These are phyloP conservation scores for Porites australiensis DNA, from an alignment of 64 coral and sea anemone species.

Conservation along the genomic window DNA sequence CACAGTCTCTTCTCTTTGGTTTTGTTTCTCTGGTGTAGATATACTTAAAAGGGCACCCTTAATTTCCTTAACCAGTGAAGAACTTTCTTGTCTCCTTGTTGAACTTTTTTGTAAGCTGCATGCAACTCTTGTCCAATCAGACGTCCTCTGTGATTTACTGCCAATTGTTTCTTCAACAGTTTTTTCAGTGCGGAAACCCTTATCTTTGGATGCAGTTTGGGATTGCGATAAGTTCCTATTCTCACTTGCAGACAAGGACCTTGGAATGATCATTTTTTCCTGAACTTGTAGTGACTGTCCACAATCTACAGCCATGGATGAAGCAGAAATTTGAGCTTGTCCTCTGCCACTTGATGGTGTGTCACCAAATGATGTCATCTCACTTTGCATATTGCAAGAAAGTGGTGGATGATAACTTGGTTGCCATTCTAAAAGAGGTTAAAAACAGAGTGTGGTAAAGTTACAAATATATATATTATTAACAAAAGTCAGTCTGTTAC, in stretches of 20 bases:
- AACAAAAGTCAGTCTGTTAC: too few species aligned
- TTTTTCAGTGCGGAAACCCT: too few species aligned
- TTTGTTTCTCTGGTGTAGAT: not conserved
- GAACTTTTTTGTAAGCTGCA: too few species aligned
- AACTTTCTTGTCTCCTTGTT: not conserved
- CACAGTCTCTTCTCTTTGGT: not conserved
- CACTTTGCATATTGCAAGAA: not conserved
- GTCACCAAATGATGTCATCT: not conserved
- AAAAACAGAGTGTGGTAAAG: not conserved
- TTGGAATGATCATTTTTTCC: too few species aligned
- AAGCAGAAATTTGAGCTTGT: not conserved
- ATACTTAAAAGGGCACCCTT: not conserved
- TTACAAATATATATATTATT: too few species aligned
- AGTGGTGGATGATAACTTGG: not conserved
- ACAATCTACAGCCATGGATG: not conserved
- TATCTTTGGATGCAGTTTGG: too few species aligned
- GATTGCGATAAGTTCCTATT: too few species aligned
- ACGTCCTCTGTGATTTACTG: not conserved
- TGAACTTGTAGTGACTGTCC: not conserved
- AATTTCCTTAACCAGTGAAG: not conserved
- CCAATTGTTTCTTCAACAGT: too few species aligned
- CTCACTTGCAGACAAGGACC: too few species aligned
- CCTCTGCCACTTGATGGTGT: not conserved
- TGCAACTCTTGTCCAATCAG: not conserved
- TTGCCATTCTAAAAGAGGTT: constrained; percentile 22